Base-by-base conservation (phyloP, 2,888 invertebrate species). In the Fragum sueziense region DNA sequence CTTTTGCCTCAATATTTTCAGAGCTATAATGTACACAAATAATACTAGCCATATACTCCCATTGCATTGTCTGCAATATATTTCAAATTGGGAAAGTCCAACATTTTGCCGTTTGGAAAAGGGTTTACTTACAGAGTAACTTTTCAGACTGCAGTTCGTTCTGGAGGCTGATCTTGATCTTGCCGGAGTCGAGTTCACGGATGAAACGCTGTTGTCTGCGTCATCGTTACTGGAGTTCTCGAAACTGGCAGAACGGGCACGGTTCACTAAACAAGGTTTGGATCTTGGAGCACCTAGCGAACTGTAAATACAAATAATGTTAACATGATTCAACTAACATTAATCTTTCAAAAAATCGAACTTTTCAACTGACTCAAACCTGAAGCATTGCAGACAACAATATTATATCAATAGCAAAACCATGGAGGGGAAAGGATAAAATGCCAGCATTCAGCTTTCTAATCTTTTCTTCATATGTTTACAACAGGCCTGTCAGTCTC, bases 151-250 rank as follows among this genome's bases (percentile, higher is more conserved):
- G n/a, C 65, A 65, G 25, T 65, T 65, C n/a, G 65, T 70, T 74
- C 70, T 71, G n/a, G 71, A 71, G 52, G 79, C 70, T 70, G 76
- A 69, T 20, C 73, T 52, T 17, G 79, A 76, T 29, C 79, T 69
- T 37, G 80, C 79, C 17, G 84, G 84, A 6, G 84, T 84, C 17
- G 80, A 80, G 31, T 74, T 80, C n/a, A 80, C 77, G 57, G 85
- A 81, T 22, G 85, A 83, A 7, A 79, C 73, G 54, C 81, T 85
- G 29, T 73, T 74, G 68, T 88, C 89, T 29, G 87, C 88, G 70
- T 90, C 91, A 74, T 90, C 90, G 71, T 90, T 89, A 75, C 89
- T 89, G 37, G 90, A 90, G 69, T 89, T 89, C 68, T 91, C 91
- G 68, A 90, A 85, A 80, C 90, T 90, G n/a, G 87, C 85, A 29